Conservation (phyloP, 2,888 invertebrate genomes). For the Dascillus cervinus region DNA sequence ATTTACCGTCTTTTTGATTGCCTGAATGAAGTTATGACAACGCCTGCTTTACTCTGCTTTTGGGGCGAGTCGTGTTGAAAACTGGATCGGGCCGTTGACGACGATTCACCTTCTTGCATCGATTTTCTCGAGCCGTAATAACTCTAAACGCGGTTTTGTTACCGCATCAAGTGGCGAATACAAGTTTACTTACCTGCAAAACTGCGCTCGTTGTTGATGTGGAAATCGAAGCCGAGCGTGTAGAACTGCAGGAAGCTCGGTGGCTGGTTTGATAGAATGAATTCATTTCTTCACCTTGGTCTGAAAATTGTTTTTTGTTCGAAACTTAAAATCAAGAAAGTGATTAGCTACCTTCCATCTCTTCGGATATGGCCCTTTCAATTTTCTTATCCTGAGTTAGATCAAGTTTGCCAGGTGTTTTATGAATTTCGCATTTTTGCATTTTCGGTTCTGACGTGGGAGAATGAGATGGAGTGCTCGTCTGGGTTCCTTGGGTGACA, state of each 20-base stretch:
- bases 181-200: slow-evolving; percentile 27
- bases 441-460: slow-evolving; percentile 16
- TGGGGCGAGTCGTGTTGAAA: slow-evolving; percentile 54
- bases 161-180: background rate
- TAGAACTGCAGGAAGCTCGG: slow-evolving; percentile 34
- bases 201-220: slow-evolving; percentile 30
- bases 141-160: slow-evolving; percentile 33
- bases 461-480: slow-evolving; percentile 10
- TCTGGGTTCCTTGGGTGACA: slow-evolving; percentile 15
- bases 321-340: background rate
- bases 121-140: slow-evolving; percentile 45
- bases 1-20: slow-evolving; percentile 76
- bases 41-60: slow-evolving; percentile 70
- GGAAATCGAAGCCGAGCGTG: slow-evolving; percentile 37
- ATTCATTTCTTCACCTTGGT: slow-evolving; percentile 24
- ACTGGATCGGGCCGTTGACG: slow-evolving; percentile 50
- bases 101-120: slow-evolving; percentile 40
- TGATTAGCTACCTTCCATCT: slow-evolving; percentile 22
- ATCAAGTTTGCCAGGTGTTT: background rate
- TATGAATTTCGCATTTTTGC: slow-evolving; percentile 1
- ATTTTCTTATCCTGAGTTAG: too few relatives aligned
- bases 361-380: slow-evolving; percentile 25
- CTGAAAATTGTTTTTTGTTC: slow-evolving; percentile 14
- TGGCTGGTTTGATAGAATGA: slow-evolving; percentile 28
- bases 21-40: slow-evolving; percentile 83